phyloP scores from a whole-genome alignment of 2,113 vertebrate genomes.

The Periophthalmus modestus region DNA sequence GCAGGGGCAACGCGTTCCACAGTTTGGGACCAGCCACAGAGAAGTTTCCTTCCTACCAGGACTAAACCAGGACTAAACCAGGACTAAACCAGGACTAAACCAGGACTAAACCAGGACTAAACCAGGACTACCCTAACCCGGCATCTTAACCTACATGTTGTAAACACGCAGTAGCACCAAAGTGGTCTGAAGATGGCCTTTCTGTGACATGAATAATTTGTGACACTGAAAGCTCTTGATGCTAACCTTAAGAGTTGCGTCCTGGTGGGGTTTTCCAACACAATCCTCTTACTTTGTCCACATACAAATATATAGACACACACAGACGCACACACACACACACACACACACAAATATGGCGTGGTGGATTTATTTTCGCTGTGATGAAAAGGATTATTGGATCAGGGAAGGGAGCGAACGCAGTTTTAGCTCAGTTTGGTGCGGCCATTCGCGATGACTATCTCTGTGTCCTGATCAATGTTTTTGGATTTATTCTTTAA shows the following conservation, averaged over 20 bases:
- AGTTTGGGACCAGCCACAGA: too few species aligned
- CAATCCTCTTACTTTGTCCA: slow-evolving; percentile 71
- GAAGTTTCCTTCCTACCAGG: too few species aligned
- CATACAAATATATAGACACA: slow-evolving; percentile 11
- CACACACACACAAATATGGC: slow-evolving; percentile 44
- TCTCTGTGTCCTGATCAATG: slow-evolving; percentile 42
- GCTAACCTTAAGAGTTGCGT: slow-evolving; percentile 28
- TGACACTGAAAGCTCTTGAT: slow-evolving; percentile 1
- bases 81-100: not conserved
- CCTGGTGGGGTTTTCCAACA: slow-evolving; percentile 30
- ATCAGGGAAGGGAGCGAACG: slow-evolving; percentile 70
- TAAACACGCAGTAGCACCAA: not conserved
- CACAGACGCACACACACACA: slow-evolving; percentile 19
- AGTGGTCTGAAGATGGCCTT: slow-evolving; percentile 9
- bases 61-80: not conserved
- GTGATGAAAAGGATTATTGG: slow-evolving; percentile 81
- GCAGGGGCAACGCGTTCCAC: too few species aligned
- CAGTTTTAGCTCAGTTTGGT: slow-evolving; percentile 70
- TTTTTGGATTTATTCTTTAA: not conserved
- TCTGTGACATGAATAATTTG: slow-evolving; percentile 4
- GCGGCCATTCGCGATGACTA: slow-evolving; percentile 62
- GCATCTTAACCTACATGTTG: not conserved
- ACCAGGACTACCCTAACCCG: not conserved
- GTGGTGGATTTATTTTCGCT: slow-evolving; percentile 78
- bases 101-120: not conserved